Base-by-base conservation (phyloP, 2,888 invertebrate genomes). In the Zeuzera pyrina region DNA sequence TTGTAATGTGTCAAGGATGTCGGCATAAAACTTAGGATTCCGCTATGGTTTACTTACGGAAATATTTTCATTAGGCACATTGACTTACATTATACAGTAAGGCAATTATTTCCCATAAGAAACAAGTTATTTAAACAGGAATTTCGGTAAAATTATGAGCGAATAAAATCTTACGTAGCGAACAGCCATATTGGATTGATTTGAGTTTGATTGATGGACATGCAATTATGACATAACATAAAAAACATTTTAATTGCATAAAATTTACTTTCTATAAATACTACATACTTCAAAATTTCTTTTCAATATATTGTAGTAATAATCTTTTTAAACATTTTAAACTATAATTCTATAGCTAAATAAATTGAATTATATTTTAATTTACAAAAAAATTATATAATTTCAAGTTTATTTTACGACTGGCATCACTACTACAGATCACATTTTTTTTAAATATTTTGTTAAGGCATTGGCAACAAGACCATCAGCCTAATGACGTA, bases 41-140 rank as follows among this genome's bases (percentile, higher is more conserved):
- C 43, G 38, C 35, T 35, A 44, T 8, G 15, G 34, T 43, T 45
- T 68, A 78, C 78, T 77, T 66, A 79, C 81, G 55, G 55, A 45
- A 53, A 59, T 53, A 57, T 59, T 59, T 66, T 63, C 58, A 70
- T 66, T 59, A 59, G 51, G 11, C 11, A 56, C 67, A 69, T 65
- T 65, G 70, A 72, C 74, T 79, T 77, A 78, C 79, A 81, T 79
- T 64, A 70, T 76, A 61, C 51, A 58, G 69, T 69, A 73, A 73
- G 69, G 42, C 67, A 68, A 68, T 52, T 55, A 52, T 57, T 52
- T 52, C 36, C 45, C 41, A 39, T 48, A 42, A 42, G 45, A 50
- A 52, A 49, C 47, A 44, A 41, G 42, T 61, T 58, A 42, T 62
- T 52, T 50, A 45, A 59, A 56, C 57, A 53, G 52, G 41, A 68